A percentile compares a stretch with the other conserved stretches of the same genome.
These are phyloP conservation scores for Ciconia maguari DNA, from an alignment of 2,113 vertebrate species.

Conservation along the genomic window DNA sequence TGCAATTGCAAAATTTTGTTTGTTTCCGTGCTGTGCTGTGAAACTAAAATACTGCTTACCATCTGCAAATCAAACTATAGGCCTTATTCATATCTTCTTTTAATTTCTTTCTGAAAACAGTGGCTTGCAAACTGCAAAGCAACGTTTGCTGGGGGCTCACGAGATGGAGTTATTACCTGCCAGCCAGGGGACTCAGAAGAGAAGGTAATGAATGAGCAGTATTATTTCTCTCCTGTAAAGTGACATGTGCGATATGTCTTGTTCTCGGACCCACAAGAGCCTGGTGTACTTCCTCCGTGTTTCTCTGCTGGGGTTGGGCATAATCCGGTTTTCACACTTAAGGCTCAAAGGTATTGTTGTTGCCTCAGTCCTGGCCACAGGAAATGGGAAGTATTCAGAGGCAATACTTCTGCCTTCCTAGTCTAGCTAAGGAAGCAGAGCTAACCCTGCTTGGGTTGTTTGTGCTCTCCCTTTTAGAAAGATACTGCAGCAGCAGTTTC, in stretches of 20 bases:
- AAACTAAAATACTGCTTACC: background rate
- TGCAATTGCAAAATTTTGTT: background rate
- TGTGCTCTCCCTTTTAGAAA: background rate
- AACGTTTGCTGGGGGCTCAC: conserved; percentile 91
- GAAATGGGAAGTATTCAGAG: background rate
- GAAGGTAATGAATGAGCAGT: conserved; percentile 82
- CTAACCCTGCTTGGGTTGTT: background rate
- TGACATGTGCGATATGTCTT: background rate
- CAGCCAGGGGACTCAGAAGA: conserved; percentile 95
- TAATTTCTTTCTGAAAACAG: conserved; percentile 70
- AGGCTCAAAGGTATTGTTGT: background rate
- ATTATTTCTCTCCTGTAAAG: background rate
- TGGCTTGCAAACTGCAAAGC: conserved; percentile 97
- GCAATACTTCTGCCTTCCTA: background rate
- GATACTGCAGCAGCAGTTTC: background rate
- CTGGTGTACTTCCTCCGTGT: background rate
- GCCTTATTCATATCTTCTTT: background rate
- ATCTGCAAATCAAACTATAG: background rate
- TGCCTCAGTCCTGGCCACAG: background rate
- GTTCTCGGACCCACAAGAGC: background rate
- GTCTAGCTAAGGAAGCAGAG: background rate
- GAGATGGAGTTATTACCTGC: conserved; percentile 87
- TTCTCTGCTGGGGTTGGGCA: background rate
- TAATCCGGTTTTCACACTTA: background rate
- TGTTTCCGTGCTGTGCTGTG: background rate